A percentile compares a stretch with the other conserved stretches of the same genome.
Evolutionary conservation across 1,140 invertebrate genomes (phyloP).

Genomic region (Macrotrachela quadricornifera): DNA sequence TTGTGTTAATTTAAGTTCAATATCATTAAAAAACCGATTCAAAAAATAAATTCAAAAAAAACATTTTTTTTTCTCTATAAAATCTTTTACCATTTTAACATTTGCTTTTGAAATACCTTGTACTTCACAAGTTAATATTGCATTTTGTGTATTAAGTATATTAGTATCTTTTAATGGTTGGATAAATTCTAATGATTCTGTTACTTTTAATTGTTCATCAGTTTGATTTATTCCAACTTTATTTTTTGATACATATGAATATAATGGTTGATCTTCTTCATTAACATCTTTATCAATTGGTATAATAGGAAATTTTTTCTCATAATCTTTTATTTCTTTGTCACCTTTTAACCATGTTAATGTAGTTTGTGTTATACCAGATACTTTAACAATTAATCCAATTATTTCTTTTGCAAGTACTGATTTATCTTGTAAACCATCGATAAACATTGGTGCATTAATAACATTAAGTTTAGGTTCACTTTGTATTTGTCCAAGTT

Average conservation of each 20-base stretch:
- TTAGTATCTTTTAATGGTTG: too few species aligned
- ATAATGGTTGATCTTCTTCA: slow-evolving; percentile 56
- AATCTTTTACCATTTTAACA: slow-evolving; percentile 5
- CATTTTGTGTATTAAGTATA: too few species aligned
- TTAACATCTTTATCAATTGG: slow-evolving; percentile 36
- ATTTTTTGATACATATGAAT: slow-evolving; percentile 66
- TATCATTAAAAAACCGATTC: too few species aligned
- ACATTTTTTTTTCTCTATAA: not conserved
- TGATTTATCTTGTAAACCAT: too few species aligned
- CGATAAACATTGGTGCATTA: too few species aligned
- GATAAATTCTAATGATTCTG: too few species aligned
- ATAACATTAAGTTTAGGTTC: too few species aligned
- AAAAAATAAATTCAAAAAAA: not conserved
- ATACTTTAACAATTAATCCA: not conserved
- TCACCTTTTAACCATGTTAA: slow-evolving; percentile 11
- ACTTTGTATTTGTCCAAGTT: too few species aligned
- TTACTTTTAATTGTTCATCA: too few species aligned
- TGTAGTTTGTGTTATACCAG: slow-evolving; percentile 1
- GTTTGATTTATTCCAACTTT: slow-evolving; percentile 62
- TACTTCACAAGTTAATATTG: too few species aligned
- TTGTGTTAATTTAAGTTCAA: too few species aligned
- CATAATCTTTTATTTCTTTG: not conserved
- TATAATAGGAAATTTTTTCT: slow-evolving; percentile 8
- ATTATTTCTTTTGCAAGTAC: not conserved
- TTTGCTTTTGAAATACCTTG: slow-evolving; percentile 4